These are phyloP conservation scores for Hyposmocoma kahamanoa DNA, from an alignment of 1,140 invertebrate species.

Conservation along the genomic window DNA sequence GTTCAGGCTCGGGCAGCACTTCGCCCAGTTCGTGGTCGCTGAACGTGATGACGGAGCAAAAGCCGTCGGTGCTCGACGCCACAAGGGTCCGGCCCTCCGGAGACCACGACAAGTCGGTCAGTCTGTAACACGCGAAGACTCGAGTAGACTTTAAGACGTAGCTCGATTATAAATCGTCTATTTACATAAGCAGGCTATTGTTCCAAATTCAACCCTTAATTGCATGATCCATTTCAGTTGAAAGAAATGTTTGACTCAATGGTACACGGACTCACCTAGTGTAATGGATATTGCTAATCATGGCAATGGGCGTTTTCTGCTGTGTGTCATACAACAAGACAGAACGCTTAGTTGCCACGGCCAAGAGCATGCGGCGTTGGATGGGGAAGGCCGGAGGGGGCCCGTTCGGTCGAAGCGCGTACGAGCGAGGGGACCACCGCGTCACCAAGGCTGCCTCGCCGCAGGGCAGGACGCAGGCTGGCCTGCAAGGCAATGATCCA, in stretches of 20 bases:
- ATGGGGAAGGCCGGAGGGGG: slow-evolving; percentile 62
- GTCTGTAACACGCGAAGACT: slow-evolving; percentile 54
- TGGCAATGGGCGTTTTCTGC: slow-evolving; percentile 87
- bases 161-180: no score
- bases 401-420: slow-evolving; percentile 77
- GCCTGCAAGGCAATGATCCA: no score
- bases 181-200: no score
- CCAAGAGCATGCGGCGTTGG: slow-evolving; percentile 86
- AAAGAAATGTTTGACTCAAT: no score
- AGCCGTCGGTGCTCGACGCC: slow-evolving; percentile 96
- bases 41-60: slow-evolving; percentile 93
- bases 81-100: slow-evolving; percentile 86
- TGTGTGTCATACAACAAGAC: slow-evolving; percentile 95
- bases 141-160: no score
- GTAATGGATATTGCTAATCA: slow-evolving; percentile 94
- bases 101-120: slow-evolving; percentile 96
- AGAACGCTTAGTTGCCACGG: slow-evolving; percentile 90
- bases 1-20: slow-evolving; percentile 68
- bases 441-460: slow-evolving; percentile 86
- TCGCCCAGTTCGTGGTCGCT: slow-evolving; percentile 87
- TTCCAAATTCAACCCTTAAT: no score
- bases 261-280: slow-evolving; percentile 72
- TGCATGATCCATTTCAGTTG: no score
- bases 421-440: slow-evolving; percentile 87
- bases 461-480: slow-evolving; percentile 87